Evolutionary conservation across 2,888 invertebrate species (phyloP), one percentile per base, ranked within the genome.

Genomic region (Synanthedon formicaeformis): DNA sequence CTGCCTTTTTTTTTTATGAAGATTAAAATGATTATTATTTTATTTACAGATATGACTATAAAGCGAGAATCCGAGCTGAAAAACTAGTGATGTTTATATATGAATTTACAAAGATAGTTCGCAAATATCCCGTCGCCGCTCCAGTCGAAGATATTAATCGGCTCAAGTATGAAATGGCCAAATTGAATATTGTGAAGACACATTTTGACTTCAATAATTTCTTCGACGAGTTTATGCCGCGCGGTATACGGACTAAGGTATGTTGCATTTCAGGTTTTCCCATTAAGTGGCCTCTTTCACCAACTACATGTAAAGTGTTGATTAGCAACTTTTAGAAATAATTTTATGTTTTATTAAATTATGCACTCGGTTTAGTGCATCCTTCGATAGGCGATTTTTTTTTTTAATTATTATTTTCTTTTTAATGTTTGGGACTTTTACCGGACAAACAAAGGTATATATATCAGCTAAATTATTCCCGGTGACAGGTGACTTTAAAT

Each of bases 171-270:
- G 83, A 84, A 57, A 70, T 87, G 71, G 87, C 87, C 50, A 58
- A 79, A 0, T 65, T 84, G 0, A 54, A 69, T 4, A 50, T 87
- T 2, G 76, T 84, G 2, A 64, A 52, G 6, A 86, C 85, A 0
- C 85, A 87, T 61, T 71, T 66, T 51, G 82, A 87, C 2, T 87
- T 87, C 63, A 81, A 85, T 54, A 63, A 76, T 40, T 86, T 86
- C 71, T 71, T 85, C 63, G 66, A 71, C 41, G 73, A 81, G 6
- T 87, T 63, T 52, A 74, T 87, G 81, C 87, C 87, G 1, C 63
- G 73, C 54, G 87, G 83, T 53, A 60, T 87, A 18, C 63, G 78
- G n/a, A 51, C 78, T 10, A 86, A 80, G 81, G 87, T 85, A 50
- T 56, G 65, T 54, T 41, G 51, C 10, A 13, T 34, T 27, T 27